Conservation (phyloP, 2,888 invertebrate genomes). For the Eulithis testata region DNA sequence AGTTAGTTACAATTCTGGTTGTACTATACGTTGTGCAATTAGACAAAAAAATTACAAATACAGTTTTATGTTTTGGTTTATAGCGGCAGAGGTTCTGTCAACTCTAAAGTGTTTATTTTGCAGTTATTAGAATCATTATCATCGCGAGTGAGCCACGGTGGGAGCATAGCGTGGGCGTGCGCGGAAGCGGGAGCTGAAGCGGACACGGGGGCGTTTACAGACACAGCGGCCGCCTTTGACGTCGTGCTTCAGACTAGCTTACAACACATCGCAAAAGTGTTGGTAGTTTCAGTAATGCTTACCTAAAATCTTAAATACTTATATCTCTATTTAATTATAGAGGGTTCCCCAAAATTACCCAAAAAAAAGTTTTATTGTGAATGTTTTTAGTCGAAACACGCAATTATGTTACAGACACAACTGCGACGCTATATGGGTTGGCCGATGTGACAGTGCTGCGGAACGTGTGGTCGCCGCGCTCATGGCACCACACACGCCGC, state of each 20-base stretch:
- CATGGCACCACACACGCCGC: constrained; percentile 43
- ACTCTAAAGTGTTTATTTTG: constrained; percentile 13
- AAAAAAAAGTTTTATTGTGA: too few species aligned
- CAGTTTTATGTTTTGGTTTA: too few species aligned
- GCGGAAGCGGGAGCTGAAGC: constrained; percentile 44
- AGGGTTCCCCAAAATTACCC: too few species aligned
- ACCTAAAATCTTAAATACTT: not conserved
- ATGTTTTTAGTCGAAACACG: too few species aligned
- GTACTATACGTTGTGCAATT: too few species aligned
- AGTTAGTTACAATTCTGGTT: constrained; percentile 47
- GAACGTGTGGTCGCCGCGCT: constrained; percentile 58
- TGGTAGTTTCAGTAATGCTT: constrained; percentile 15
- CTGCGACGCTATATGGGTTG: constrained; percentile 72
- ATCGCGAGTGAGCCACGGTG: constrained; percentile 55
- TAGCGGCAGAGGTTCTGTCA: too few species aligned
- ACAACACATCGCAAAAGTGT: constrained; percentile 65
- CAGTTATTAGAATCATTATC: constrained; percentile 68
- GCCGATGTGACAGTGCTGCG: constrained; percentile 58
- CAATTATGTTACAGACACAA: constrained; percentile 50
- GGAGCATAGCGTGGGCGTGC: constrained; percentile 71
- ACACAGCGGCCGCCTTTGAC: constrained; percentile 65
- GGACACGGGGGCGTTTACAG: constrained; percentile 44
- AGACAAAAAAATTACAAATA: too few species aligned
- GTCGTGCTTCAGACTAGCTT: constrained; percentile 62
- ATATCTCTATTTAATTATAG: too few species aligned